Conservation (phyloP, 2,888 invertebrate species). For the Diadromus collaris region DNA sequence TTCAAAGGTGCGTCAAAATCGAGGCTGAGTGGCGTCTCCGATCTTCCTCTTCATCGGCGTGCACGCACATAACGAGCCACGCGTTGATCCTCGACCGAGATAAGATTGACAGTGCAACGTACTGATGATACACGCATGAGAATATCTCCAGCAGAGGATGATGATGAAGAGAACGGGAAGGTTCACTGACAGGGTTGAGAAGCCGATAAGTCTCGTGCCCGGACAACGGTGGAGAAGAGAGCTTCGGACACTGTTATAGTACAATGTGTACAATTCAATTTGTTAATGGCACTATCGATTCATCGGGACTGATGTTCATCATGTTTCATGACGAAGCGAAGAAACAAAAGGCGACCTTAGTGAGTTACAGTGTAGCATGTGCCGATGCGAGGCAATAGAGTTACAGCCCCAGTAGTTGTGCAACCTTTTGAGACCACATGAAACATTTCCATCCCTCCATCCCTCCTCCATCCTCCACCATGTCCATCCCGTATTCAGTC, state of each 20-base stretch:
- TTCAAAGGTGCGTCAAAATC: conserved; percentile 32
- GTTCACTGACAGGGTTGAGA: conserved; percentile 35
- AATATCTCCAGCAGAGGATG: conserved; percentile 27
- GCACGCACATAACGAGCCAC: conserved; percentile 33
- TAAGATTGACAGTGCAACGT: conserved; percentile 56
- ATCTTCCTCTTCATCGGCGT: conserved; percentile 30
- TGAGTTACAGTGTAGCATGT: conserved; percentile 45
- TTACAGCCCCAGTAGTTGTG: conserved; percentile 30
- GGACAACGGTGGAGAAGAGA: conserved; percentile 11
- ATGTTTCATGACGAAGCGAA: conserved; percentile 10
- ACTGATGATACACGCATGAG: conserved; percentile 50
- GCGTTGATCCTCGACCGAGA: conserved; percentile 53
- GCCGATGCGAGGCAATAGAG: conserved; percentile 13
- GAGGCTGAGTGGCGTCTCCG: conserved; percentile 42
- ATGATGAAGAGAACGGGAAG: conserved; percentile 49
- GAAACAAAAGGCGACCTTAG: conserved; percentile 68
- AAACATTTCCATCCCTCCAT: no score
- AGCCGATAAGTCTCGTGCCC: conserved; percentile 14
- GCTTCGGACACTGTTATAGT: conserved; percentile 39
- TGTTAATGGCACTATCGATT: conserved; percentile 74
- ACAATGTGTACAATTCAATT: conserved; percentile 74
- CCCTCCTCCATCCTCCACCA: no score
- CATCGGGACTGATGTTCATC: conserved; percentile 67
- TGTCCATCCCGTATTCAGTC: no score
- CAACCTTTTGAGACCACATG: no score